Base-by-base conservation (phyloP, 2,888 invertebrate species). In the Eupithecia dodoneata region DNA sequence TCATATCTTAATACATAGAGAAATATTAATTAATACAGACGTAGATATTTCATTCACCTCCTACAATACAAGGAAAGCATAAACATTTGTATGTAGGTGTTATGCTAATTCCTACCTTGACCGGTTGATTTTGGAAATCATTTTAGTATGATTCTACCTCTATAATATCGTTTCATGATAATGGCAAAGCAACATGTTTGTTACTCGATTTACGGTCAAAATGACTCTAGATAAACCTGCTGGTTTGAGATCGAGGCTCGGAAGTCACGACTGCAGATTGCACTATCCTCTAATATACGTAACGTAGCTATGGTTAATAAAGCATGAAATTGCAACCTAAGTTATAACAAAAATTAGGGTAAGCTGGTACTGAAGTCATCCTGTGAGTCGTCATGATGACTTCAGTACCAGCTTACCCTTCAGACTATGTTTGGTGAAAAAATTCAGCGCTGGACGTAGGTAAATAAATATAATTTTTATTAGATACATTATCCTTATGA, bases 101-200 rank as follows among this genome's bases (percentile, higher is more conserved):
- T 74, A 78, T 78, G 77, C 52, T 65, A 49, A 73, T 66, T 66
- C 3, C 63, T 70, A 73, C 80, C 80, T 79, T 81, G 79, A 76
- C 79, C 71, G 18, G 67, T 78, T 41, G 69, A 76, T 30, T 59
- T 72, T 76, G 45, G 30, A 69, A 71, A 63, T 49, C 47, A 70
- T 74, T 72, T 63, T 49, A 12, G 13, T 63, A 18, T 63, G 30
- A 13, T 65, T 72, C 63, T 30, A 30, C 30, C 30, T 30, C 30
- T 30, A 10, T 12, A 55, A 7, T 70, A 69, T 66, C 66, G 10
- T 18, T 59, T 59, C 65, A 65, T 66, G 49, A 66, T n/a, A 65
- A 18, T 49, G 9, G 71, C 18, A 71, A 45, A 30, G 41, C 18
- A 30, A 44, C 47, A 18, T 42, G 55, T 59, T 65, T 55, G 71